Conservation (phyloP, 1,140 invertebrate species). For the Trichonephila clavata region DNA sequence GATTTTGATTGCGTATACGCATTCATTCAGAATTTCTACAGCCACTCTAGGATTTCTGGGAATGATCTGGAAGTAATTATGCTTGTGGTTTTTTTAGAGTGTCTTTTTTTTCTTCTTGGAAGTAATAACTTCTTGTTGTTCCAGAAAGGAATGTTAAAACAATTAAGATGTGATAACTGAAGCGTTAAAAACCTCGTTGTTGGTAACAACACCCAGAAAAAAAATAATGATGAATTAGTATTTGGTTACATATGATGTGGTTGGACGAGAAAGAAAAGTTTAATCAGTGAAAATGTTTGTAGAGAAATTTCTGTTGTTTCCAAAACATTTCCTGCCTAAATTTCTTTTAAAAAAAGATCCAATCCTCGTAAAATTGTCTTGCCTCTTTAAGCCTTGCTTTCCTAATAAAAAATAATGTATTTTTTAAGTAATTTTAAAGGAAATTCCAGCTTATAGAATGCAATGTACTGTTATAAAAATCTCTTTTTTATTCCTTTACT, state of each 20-base stretch:
- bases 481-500: no score
- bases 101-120: background rate
- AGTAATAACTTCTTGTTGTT: background rate
- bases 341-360: no score
- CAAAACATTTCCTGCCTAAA: no score
- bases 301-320: no score
- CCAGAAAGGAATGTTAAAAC: background rate
- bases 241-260: background rate
- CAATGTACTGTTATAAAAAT: no score
- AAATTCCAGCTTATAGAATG: no score
- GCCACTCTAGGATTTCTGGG: background rate
- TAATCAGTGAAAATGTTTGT: background rate
- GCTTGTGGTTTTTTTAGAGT: conserved; percentile 1
- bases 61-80: background rate
- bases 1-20: background rate
- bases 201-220: background rate
- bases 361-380: no score
- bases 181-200: background rate
- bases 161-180: background rate
- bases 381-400: no score
- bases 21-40: conserved; percentile 6
- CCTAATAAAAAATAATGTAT: no score
- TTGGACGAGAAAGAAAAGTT: background rate
- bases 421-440: no score
- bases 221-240: background rate